Percentiles rank a stretch among this genome's conserved stretches.
These are phyloP conservation scores for Corydoras maculifer DNA, from an alignment of 2,113 vertebrate species.

Conservation along the genomic window DNA sequence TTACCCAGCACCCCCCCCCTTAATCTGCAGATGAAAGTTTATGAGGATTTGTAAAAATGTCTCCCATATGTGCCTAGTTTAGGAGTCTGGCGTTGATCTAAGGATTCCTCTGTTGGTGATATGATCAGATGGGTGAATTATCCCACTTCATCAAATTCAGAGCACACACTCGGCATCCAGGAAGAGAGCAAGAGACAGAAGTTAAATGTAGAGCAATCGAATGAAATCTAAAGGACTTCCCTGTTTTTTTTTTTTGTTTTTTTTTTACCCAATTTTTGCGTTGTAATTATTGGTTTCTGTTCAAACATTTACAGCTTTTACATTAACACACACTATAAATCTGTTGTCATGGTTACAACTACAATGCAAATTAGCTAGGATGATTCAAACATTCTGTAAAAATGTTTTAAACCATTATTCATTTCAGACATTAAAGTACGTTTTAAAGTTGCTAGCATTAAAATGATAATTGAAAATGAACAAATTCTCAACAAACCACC, in stretches of 20 bases:
- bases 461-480: too few species aligned
- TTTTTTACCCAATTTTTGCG: too few species aligned
- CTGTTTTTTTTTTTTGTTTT: background rate
- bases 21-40: slow-evolving; percentile 64
- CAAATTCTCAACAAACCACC: too few species aligned
- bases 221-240: slow-evolving; percentile 10
- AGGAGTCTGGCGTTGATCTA: slow-evolving; percentile 62
- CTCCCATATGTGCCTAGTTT: slow-evolving; percentile 66
- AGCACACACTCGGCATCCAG: slow-evolving; percentile 45
- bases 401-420: too few species aligned
- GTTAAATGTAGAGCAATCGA: background rate
- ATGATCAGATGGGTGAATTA: slow-evolving; percentile 63
- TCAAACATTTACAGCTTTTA: background rate
- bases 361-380: too few species aligned
- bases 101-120: slow-evolving; percentile 60
- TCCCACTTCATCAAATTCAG: slow-evolving; percentile 67
- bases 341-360: too few species aligned
- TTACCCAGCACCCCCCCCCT: slow-evolving; percentile 42
- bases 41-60: slow-evolving; percentile 66
- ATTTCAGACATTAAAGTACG: too few species aligned
- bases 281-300: background rate
- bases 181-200: slow-evolving; percentile 6
- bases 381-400: too few species aligned
- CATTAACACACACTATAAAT: background rate
- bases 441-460: too few species aligned